Conservation (phyloP, 2,888 invertebrate genomes). For the Amblyjoppa fuscipennis region DNA sequence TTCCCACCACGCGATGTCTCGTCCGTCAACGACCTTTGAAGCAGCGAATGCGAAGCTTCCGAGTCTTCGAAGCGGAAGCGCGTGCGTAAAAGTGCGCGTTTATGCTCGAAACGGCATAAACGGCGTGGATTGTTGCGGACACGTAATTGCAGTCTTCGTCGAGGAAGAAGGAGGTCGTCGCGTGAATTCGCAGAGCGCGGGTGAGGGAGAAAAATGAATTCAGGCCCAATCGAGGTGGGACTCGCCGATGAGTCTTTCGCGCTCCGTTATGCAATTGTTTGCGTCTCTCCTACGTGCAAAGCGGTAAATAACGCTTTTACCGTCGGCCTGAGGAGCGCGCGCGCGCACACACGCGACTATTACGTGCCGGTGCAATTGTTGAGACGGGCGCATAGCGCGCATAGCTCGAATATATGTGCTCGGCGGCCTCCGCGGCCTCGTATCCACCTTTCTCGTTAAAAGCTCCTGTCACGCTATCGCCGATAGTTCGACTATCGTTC, state of each 20-base stretch:
- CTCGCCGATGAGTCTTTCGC: conserved; percentile 36
- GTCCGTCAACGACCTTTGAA: conserved; percentile 23
- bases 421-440: too few species aligned
- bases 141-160: conserved; percentile 17
- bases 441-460: neutral
- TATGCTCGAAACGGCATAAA: neutral
- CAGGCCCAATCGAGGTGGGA: conserved; percentile 22
- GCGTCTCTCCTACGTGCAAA: conserved; percentile 12
- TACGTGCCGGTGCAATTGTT: conserved; percentile 1
- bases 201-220: conserved; percentile 44
- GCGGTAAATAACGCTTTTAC: conserved; percentile 36
- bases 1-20: neutral
- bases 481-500: conserved; percentile 3
- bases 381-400: neutral
- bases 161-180: conserved; percentile 20
- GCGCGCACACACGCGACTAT: conserved; percentile 53
- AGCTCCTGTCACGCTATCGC: conserved; percentile 12
- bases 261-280: conserved; percentile 55
- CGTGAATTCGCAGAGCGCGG: conserved; percentile 5
- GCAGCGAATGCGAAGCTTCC: neutral
- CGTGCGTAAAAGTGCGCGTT: neutral
- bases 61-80: neutral
- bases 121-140: neutral
- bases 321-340: conserved; percentile 38
- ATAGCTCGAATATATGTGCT: too few species aligned